phyloP scores from a whole-genome alignment of 2,888 invertebrate genomes.

The Onthophagus sagittarius region DNA sequence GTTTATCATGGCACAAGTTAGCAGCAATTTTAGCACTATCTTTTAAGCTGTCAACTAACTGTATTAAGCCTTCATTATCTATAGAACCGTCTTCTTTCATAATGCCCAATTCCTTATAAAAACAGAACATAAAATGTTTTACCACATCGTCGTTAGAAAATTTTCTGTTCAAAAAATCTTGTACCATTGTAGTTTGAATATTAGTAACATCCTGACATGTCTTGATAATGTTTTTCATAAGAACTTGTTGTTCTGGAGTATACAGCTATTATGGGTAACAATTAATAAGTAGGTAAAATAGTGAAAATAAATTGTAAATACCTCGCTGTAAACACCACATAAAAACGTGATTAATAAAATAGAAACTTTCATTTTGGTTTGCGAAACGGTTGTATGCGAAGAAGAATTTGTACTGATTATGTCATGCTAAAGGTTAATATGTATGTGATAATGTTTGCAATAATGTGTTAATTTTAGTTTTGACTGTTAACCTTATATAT shows the following conservation, averaged over 20 bases:
- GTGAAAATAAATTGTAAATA: background rate
- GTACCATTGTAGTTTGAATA: slow-evolving; percentile 37
- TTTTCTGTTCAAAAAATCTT: slow-evolving; percentile 48
- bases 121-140: slow-evolving; percentile 35
- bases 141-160: slow-evolving; percentile 35
- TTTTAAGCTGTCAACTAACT: background rate
- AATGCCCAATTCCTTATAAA: slow-evolving; percentile 50
- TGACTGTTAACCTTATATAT: background rate
- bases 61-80: slow-evolving; percentile 31
- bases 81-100: slow-evolving; percentile 43
- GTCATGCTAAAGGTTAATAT: background rate
- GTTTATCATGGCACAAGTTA: slow-evolving; percentile 33
- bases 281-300: background rate
- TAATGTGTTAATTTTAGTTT: background rate
- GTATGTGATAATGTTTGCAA: too few relatives aligned
- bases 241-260: background rate
- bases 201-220: slow-evolving; percentile 31
- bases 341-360: background rate
- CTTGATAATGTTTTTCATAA: background rate
- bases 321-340: background rate
- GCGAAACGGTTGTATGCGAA: background rate
- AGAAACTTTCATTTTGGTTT: background rate
- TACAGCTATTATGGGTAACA: background rate
- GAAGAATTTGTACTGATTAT: background rate
- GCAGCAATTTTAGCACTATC: slow-evolving; percentile 43